Percentiles rank a stretch among this genome's conserved stretches.
phyloP scores from a whole-genome alignment of 2,888 invertebrate genomes.

The Xylota sylvarum region DNA sequence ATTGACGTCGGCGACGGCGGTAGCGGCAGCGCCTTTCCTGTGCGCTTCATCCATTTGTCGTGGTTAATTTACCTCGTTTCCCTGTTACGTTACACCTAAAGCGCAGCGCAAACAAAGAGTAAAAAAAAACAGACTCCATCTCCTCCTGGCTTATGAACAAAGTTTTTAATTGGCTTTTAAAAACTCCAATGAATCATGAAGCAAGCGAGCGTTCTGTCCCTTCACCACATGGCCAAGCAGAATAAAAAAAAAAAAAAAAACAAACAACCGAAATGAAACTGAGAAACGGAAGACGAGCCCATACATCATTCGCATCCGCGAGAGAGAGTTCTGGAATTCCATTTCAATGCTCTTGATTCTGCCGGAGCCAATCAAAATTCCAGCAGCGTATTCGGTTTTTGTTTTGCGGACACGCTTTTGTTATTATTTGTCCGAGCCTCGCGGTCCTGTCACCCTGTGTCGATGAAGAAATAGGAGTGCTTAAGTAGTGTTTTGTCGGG shows the following conservation, averaged over 20 bases:
- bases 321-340: constrained; percentile 61
- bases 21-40: constrained; percentile 53
- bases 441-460: constrained; percentile 65
- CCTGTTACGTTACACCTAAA: constrained; percentile 63
- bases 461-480: constrained; percentile 74
- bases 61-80: constrained; percentile 66
- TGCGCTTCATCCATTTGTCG: constrained; percentile 66
- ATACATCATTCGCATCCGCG: constrained; percentile 63
- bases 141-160: constrained; percentile 56
- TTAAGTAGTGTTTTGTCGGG: constrained; percentile 50
- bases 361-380: constrained; percentile 76
- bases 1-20: constrained; percentile 35
- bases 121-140: constrained; percentile 13
- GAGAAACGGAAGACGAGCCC: constrained; percentile 70
- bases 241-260: too few relatives aligned
- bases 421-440: constrained; percentile 49
- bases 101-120: constrained; percentile 50
- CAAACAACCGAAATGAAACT: constrained; percentile 27
- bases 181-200: constrained; percentile 73
- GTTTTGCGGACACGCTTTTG: constrained; percentile 69
- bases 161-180: constrained; percentile 76
- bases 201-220: constrained; percentile 11
- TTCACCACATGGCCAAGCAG: constrained; percentile 1
- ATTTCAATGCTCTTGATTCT: constrained; percentile 73
- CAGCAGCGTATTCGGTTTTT: constrained; percentile 52